phyloP scores from a whole-genome alignment of 2,113 vertebrate species.

The Bothrops jararaca region DNA sequence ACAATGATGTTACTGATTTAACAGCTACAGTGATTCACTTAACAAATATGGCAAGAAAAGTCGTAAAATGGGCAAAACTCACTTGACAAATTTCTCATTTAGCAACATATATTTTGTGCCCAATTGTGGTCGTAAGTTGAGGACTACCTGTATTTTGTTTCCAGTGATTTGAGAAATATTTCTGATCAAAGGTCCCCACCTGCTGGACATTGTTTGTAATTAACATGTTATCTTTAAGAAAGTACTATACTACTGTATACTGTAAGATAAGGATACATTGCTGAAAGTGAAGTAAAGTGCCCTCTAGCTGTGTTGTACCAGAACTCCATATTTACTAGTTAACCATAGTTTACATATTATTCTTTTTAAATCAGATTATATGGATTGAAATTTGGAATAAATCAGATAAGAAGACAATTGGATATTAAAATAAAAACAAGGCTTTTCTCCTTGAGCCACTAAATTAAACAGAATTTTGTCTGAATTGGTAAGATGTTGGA shows the following conservation, averaged over 20 bases:
- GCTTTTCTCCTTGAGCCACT: neutral
- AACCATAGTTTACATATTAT: neutral
- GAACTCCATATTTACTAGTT: neutral
- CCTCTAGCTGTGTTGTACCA: neutral
- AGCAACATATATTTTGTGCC: neutral
- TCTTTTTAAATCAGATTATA: neutral
- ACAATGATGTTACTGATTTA: neutral
- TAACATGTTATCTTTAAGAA: neutral
- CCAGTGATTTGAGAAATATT: neutral
- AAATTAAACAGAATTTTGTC: neutral
- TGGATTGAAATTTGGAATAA: neutral
- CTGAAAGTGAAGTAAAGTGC: neutral
- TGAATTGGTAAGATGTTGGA: neutral
- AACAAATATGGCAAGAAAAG: neutral
- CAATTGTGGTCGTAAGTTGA: neutral
- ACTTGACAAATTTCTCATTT: neutral
- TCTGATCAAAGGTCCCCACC: constrained; percentile 7
- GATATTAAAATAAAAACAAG: neutral
- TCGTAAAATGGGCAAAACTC: neutral
- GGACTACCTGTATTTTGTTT: neutral
- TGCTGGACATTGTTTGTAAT: neutral
- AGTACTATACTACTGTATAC: neutral
- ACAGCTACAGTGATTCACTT: neutral
- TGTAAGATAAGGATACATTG: neutral
- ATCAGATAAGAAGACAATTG: neutral